These are phyloP conservation scores for Colossoma macropomum DNA, from an alignment of 2,113 vertebrate species.

Conservation along the genomic window DNA sequence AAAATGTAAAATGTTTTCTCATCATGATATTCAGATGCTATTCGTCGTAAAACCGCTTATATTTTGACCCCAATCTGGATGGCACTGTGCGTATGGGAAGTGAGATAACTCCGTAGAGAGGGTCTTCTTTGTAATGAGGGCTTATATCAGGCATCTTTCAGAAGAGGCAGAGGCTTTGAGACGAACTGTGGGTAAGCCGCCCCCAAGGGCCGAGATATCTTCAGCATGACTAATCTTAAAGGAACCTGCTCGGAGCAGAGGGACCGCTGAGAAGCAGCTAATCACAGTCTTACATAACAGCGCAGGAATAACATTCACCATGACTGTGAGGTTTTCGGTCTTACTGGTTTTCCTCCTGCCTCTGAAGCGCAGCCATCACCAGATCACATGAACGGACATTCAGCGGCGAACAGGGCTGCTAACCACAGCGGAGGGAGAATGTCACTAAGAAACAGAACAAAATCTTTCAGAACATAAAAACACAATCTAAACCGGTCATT, in stretches of 20 bases:
- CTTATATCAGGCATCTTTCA: background rate
- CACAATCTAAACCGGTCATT: background rate
- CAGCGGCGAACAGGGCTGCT: background rate
- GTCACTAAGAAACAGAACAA: background rate
- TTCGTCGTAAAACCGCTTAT: too few relatives aligned
- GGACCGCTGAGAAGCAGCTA: constrained; percentile 7
- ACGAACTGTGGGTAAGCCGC: constrained; percentile 15
- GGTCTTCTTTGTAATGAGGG: constrained; percentile 26
- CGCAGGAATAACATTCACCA: background rate
- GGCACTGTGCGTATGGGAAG: background rate
- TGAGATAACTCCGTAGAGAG: background rate
- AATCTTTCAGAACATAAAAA: background rate
- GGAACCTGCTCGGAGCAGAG: constrained; percentile 1
- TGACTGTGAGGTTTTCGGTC: background rate
- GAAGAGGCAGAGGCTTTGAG: background rate
- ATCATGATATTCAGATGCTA: too few relatives aligned
- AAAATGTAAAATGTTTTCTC: too few relatives aligned
- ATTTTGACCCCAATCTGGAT: background rate
- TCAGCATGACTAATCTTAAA: constrained; percentile 17
- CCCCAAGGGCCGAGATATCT: background rate
- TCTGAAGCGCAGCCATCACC: background rate
- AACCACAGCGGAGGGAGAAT: background rate
- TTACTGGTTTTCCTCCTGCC: background rate
- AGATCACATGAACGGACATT: background rate
- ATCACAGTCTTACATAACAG: background rate